phyloP scores from a whole-genome alignment of 2,888 invertebrate species.

The Unio delphinus region DNA sequence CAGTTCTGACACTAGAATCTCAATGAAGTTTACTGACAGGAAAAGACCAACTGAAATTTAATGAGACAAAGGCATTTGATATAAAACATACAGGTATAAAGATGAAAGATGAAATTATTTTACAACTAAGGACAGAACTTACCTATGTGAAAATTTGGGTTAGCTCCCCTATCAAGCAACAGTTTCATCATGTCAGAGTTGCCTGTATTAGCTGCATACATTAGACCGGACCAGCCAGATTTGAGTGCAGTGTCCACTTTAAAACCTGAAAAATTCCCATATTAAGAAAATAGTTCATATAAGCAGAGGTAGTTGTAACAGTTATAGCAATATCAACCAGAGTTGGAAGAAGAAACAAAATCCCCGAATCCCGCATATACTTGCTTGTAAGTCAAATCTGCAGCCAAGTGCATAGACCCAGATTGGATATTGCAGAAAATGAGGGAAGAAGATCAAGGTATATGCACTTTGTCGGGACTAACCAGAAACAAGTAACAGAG shows the following conservation, averaged over 20 bases:
- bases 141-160: conserved; percentile 72
- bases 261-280: conserved; percentile 34
- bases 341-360: too few species aligned
- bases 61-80: background rate
- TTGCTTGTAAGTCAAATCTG: too few species aligned
- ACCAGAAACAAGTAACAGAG: too few species aligned
- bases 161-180: conserved; percentile 69
- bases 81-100: background rate
- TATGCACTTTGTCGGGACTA: too few species aligned
- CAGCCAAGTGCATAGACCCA: too few species aligned
- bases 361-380: too few species aligned
- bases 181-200: conserved; percentile 58
- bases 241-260: conserved; percentile 49
- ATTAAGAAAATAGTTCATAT: conserved; percentile 4
- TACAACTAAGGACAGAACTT: background rate
- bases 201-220: conserved; percentile 62
- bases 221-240: conserved; percentile 63
- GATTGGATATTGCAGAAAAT: too few species aligned
- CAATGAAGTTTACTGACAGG: too few species aligned
- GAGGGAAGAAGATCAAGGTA: too few species aligned
- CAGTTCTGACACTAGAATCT: too few species aligned
- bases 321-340: too few species aligned
- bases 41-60: background rate
- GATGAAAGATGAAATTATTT: background rate
- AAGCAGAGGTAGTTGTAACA: too few species aligned